phyloP scores from a whole-genome alignment of 2,888 invertebrate genomes.

The Philonicus albiceps region DNA sequence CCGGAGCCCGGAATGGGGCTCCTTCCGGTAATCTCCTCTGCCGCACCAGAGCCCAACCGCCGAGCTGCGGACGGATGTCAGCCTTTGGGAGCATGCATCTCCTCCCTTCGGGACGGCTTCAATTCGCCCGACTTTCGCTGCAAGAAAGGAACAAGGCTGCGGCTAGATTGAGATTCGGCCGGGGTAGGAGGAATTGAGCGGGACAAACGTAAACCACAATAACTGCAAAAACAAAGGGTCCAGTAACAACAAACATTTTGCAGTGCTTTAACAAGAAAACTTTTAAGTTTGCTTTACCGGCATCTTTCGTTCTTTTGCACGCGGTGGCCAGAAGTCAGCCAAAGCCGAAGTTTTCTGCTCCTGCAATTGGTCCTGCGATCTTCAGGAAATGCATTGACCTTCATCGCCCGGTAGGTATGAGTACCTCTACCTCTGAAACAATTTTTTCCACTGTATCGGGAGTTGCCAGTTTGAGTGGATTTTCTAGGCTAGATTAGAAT shows the following conservation, averaged over 20 bases:
- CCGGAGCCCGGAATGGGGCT: neutral
- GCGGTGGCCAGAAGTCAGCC: neutral
- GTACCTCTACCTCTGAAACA: neutral
- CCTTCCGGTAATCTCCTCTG: neutral
- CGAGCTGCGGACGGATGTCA: neutral
- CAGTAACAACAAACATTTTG: constrained; percentile 3
- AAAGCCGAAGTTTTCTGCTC: neutral
- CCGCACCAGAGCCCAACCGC: neutral
- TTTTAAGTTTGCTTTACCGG: neutral
- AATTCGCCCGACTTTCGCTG: neutral
- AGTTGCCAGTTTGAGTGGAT: neutral
- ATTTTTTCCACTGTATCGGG: neutral
- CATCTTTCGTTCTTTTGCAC: neutral
- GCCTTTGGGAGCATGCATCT: neutral
- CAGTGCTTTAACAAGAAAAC: constrained; percentile 31
- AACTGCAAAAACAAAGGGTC: constrained; percentile 27
- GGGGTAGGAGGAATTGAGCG: neutral
- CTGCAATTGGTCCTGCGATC: neutral
- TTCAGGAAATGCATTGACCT: neutral
- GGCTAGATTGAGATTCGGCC: constrained; percentile 31
- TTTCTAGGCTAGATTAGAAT: too few species aligned
- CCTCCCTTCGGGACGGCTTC: neutral
- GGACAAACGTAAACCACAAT: constrained; percentile 6
- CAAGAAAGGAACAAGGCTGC: constrained; percentile 14
- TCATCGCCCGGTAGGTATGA: neutral